A percentile compares a stretch with the other conserved stretches of the same genome.
phyloP scores from a whole-genome alignment of 2,797 vertebrate genomes.

The Austrolebias charrua region DNA sequence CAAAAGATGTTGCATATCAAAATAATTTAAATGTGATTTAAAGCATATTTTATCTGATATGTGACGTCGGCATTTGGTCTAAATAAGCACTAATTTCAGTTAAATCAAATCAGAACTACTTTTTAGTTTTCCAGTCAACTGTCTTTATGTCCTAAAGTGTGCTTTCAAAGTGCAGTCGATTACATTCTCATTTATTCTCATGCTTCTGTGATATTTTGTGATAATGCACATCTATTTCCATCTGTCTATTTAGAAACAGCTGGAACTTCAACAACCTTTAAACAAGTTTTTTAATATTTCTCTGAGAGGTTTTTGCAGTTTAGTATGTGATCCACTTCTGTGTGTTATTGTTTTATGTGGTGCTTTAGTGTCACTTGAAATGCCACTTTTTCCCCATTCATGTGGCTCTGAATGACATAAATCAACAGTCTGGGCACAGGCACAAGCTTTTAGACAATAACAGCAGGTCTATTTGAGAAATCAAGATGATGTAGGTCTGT shows the following conservation, averaged over 20 bases:
- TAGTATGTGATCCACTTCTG: not conserved
- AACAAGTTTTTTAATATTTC: slow-evolving; percentile 1
- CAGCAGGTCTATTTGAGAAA: slow-evolving; percentile 2
- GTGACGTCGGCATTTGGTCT: slow-evolving; percentile 13
- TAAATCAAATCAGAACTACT: not conserved
- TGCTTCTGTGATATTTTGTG: too few species aligned
- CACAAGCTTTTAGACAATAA: slow-evolving; percentile 1
- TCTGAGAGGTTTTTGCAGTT: not conserved
- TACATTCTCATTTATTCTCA: not conserved
- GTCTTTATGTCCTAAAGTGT: not conserved
- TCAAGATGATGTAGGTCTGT: not conserved
- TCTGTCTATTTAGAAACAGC: not conserved
- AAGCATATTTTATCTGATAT: not conserved
- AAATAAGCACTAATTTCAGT: slow-evolving; percentile 2
- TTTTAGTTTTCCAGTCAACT: too few species aligned
- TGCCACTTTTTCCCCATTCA: slow-evolving; percentile 6
- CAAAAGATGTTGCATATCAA: not conserved
- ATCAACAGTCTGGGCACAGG: slow-evolving; percentile 16
- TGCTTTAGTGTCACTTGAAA: slow-evolving; percentile 13
- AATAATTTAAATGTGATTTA: not conserved
- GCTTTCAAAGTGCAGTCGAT: not conserved
- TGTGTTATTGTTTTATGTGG: not conserved
- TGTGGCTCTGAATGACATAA: slow-evolving; percentile 18
- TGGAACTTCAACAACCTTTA: not conserved
- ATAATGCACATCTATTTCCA: not conserved